Conservation (phyloP, 2,888 invertebrate species). For the Bellardia bayeri region DNA sequence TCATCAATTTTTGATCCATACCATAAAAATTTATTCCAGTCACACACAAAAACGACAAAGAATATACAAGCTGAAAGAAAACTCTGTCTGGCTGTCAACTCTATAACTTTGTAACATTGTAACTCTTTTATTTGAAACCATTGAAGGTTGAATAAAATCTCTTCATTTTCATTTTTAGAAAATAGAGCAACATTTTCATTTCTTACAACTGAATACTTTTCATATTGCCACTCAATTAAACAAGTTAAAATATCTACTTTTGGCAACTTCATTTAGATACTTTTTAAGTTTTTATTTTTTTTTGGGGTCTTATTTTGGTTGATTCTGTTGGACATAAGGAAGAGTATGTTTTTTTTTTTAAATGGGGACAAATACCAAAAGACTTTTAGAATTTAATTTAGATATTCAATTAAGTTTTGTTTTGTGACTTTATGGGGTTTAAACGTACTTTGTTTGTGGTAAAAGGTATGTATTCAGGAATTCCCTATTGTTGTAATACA, state of each 20-base stretch:
- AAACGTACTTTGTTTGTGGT: too few species aligned
- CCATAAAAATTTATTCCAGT: constrained; percentile 10
- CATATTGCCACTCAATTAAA: constrained; percentile 56
- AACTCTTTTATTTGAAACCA: constrained; percentile 13
- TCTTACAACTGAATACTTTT: constrained; percentile 42
- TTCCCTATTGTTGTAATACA: too few species aligned
- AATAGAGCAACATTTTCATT: constrained; percentile 11
- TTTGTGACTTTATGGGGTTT: neutral
- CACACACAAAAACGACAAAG: neutral
- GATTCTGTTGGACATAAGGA: too few species aligned
- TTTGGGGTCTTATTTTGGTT: neutral
- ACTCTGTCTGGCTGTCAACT: neutral
- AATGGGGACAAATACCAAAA: neutral
- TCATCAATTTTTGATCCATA: neutral
- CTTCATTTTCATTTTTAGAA: neutral
- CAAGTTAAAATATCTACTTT: constrained; percentile 36
- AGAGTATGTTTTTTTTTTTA: neutral
- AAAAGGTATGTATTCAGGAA: too few species aligned
- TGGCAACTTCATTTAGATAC: neutral
- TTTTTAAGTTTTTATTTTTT: neutral
- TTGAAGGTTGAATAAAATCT: constrained; percentile 23
- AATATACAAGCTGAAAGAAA: neutral
- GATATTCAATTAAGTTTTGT: constrained; percentile 1
- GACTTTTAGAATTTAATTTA: neutral
- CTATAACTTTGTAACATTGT: constrained; percentile 4